Evolutionary conservation across 2,888 invertebrate genomes (phyloP), one percentile per base, ranked within the genome.

Genomic region (Epinotia demarniana): DNA sequence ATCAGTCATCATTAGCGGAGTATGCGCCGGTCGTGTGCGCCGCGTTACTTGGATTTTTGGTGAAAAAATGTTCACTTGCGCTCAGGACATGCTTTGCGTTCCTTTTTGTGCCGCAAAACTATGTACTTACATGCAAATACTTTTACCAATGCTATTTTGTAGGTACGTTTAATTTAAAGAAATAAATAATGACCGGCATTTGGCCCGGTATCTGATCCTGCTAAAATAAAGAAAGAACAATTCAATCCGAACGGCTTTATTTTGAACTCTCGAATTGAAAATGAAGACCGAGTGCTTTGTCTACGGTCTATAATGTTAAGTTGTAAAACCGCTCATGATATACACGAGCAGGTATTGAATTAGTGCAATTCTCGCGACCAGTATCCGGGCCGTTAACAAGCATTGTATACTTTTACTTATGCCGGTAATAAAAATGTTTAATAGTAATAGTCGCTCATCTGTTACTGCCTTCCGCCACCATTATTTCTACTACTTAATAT

Each of bases 1-100:
- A 60, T 67, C 66, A 67, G 39, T 73, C 60, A 66, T 67, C 66
- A 67, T 73, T 73, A 60, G 39, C 46, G 13, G 18, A 67, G 16
- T 72, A 75, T 67, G 43, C 61, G 12, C 55, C 2, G 33, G 62
- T 62, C 75, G 71, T 72, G 75, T 75, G 75, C 71, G 71, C 55
- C 18, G 64, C 66, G 55, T 61, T 18, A 61, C 43, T 66, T 23
- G 71, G 61, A 64, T 67, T 72, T 75, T 72, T 67, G 23, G 16
- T 9, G 11, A 67, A 72, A 72, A 72, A 72, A 67, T 61, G 43
- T 23, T 39, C 70, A 63, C 74, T 70, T 60, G 57, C 63, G 70
- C 12, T 23, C 58, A 69, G 64, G 39, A 61, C 70, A 43, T 60
- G 66, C 66, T 72, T 60, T 49, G 67, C 71, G 8, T 72, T 53